phyloP scores from a whole-genome alignment of 1,140 invertebrate species.

The Lepidurus couesii region DNA sequence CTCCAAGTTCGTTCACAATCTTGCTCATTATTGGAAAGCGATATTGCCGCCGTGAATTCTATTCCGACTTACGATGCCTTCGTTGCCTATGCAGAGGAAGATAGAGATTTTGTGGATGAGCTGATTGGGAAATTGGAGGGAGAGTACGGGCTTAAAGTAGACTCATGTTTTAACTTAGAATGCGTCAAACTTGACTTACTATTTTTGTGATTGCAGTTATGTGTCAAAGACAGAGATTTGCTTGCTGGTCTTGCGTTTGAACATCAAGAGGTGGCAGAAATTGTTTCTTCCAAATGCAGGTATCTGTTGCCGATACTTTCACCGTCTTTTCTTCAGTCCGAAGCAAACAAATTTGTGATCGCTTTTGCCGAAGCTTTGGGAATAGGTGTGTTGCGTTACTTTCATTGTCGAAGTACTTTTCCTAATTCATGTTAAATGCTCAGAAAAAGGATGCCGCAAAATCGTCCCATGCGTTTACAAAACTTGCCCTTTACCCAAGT shows the following conservation, averaged over 20 bases:
- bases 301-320: conserved; percentile 65
- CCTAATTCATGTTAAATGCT: background rate
- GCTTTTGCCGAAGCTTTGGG: conserved; percentile 65
- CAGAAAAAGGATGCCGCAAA: conserved; percentile 54
- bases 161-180: background rate
- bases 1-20: conserved; percentile 35
- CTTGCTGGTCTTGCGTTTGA: conserved; percentile 57
- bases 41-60: conserved; percentile 34
- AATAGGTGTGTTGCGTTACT: conserved; percentile 51
- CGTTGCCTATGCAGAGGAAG: conserved; percentile 62
- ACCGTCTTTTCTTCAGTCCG: conserved; percentile 60
- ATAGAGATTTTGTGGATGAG: conserved; percentile 55
- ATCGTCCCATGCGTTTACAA: conserved; percentile 59
- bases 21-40: conserved; percentile 30
- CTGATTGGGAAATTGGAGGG: conserved; percentile 57
- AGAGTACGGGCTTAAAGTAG: conserved; percentile 56
- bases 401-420: no score
- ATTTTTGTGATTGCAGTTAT: conserved; percentile 49
- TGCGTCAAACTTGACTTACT: background rate
- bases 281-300: conserved; percentile 66
- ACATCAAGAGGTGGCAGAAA: conserved; percentile 60
- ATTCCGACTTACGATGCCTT: conserved; percentile 57
- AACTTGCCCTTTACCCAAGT: conserved; percentile 52
- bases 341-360: conserved; percentile 62
- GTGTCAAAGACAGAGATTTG: conserved; percentile 60